phyloP scores from a whole-genome alignment of 2,888 invertebrate species.

The Nipponacmea schrenckii region DNA sequence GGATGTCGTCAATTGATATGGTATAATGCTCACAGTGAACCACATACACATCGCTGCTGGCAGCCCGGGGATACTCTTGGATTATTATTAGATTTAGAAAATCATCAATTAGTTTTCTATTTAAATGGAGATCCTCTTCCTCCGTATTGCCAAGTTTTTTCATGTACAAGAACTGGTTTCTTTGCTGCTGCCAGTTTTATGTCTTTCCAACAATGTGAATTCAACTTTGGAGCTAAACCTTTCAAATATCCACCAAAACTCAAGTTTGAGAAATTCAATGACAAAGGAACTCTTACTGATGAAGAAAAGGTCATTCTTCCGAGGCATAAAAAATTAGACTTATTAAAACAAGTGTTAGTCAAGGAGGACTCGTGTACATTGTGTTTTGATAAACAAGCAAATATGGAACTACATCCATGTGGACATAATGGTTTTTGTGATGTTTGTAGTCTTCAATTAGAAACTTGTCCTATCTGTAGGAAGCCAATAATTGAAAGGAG shows the following conservation, averaged over 20 bases:
- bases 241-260: slow-evolving; percentile 80
- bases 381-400: slow-evolving; percentile 84
- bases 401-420: slow-evolving; percentile 82
- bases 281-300: slow-evolving; percentile 78
- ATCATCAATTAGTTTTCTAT: slow-evolving; percentile 81
- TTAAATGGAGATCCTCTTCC: slow-evolving; percentile 82
- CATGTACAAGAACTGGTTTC: slow-evolving; percentile 83
- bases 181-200: slow-evolving; percentile 96
- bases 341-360: slow-evolving; percentile 79
- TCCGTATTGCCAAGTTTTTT: slow-evolving; percentile 80
- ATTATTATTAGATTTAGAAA: slow-evolving; percentile 82
- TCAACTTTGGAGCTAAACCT: slow-evolving; percentile 87
- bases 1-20: slow-evolving; percentile 90
- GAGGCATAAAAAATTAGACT: slow-evolving; percentile 81
- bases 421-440: slow-evolving; percentile 87
- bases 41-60: slow-evolving; percentile 76
- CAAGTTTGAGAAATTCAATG: slow-evolving; percentile 82
- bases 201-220: slow-evolving; percentile 94
- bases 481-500: slow-evolving; percentile 71
- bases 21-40: slow-evolving; percentile 83
- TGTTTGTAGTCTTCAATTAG: slow-evolving; percentile 74
- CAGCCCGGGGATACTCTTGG: slow-evolving; percentile 86
- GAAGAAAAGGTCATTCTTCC: slow-evolving; percentile 86
- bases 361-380: slow-evolving; percentile 85
- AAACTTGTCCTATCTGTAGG: slow-evolving; percentile 89